Base-by-base conservation (phyloP, 1,140 invertebrate species). In the Scylla paramamosain region DNA sequence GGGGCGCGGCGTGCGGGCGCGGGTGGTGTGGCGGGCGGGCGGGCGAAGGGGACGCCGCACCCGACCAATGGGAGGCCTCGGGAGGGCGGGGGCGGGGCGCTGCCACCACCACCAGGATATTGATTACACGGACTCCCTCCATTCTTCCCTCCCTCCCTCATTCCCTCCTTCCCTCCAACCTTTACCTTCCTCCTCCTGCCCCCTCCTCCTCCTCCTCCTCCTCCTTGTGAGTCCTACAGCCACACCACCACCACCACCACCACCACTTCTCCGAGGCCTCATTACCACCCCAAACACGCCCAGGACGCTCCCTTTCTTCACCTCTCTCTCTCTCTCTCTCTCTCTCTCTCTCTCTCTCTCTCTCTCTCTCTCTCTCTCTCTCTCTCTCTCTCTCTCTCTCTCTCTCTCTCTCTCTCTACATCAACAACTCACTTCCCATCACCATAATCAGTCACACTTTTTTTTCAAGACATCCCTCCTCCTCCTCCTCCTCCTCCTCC, bases 121-220 rank as follows among this genome's bases (percentile, higher is more conserved):
- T 89, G 87, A 89, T 89, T 89, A 89, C 87, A 46, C 16, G 87
- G 39, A 8, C 87, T 46, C 87, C 45, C 39, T 77, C 67, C 67
- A 25, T 77, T n/a, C 67, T 77, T n/a, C 67, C 12, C 20, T 77
- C 67, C 67, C 25, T 77, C 67, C 16, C n/a, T n/a, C 67, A 7
- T 0, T n/a, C n/a, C 67, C 67, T 77, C 67, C 67, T n/a, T 59
- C 52, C 52, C 52, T 59, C 52, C 52, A 59, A 20, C 52, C 52
- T 20, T 59, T 59, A 59, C 52, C 52, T 59, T 59, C 52, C 52
- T 59, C 52, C 52, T 59, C 10, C 52, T 20, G 6, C 4, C 14
- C 46, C 52, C 52, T 59, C 52, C 67, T 77, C 67, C 67, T 77
- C 67, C 67, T n/a, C 67, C 67, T 77, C 67, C 67, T 77, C 67